phyloP scores from a whole-genome alignment of 2,113 vertebrate species.

The Dasypus novemcinctus region DNA sequence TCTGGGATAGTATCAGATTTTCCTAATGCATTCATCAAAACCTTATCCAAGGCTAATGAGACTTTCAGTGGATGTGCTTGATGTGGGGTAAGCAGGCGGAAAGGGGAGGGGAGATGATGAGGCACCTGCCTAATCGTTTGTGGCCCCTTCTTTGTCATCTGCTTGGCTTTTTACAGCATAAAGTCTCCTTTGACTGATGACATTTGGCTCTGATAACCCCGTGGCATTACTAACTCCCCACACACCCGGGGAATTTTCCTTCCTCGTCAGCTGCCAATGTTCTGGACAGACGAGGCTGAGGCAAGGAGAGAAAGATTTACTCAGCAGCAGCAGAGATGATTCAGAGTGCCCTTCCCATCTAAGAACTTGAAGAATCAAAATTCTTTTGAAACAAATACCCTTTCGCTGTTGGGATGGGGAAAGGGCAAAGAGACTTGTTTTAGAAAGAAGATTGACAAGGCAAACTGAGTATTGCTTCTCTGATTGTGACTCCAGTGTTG shows the following conservation, averaged over 20 bases:
- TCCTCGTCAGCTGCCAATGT: not conserved
- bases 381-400: not conserved
- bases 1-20: not conserved
- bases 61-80: not conserved
- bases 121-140: not conserved
- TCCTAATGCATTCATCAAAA: not conserved
- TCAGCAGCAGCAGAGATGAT: not conserved
- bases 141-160: not conserved
- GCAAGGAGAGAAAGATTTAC: not conserved
- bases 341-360: not conserved
- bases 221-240: too few species aligned
- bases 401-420: not conserved
- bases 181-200: not conserved
- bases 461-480: not conserved
- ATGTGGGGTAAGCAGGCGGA: not conserved
- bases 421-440: not conserved
- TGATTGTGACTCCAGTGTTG: not conserved
- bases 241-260: not conserved
- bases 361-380: not conserved
- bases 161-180: not conserved
- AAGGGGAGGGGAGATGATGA: not conserved
- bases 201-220: not conserved
- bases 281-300: not conserved
- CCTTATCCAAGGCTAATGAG: not conserved
- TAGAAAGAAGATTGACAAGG: not conserved